Conservation (phyloP, 1,140 invertebrate genomes). For the Thereuonema tuberculata region DNA sequence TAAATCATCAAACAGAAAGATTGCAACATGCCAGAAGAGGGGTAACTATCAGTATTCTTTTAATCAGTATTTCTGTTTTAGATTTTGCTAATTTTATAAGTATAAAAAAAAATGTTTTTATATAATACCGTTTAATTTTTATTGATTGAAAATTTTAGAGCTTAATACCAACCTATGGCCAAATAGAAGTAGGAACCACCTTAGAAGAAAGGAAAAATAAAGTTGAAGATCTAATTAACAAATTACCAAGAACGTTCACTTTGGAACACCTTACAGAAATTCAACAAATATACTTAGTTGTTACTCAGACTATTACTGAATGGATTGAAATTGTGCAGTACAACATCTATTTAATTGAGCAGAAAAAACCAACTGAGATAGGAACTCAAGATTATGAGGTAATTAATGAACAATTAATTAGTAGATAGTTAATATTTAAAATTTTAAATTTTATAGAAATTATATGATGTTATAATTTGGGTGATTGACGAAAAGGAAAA, state of each 20-base stretch:
- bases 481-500: too few species aligned
- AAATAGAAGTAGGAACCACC: too few species aligned
- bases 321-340: conserved; percentile 73
- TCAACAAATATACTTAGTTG: conserved; percentile 46
- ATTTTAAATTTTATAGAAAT: too few species aligned
- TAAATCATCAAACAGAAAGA: background rate
- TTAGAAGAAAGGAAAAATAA: too few species aligned
- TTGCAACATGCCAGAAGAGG: background rate
- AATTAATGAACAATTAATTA: conserved; percentile 14
- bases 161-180: background rate
- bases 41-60: background rate
- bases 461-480: too few species aligned
- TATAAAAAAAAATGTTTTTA: background rate
- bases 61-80: background rate
- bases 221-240: too few species aligned
- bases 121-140: background rate
- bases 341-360: conserved; percentile 47
- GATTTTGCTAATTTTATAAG: background rate
- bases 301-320: conserved; percentile 59
- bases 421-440: too few species aligned
- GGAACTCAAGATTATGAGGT: conserved; percentile 33
- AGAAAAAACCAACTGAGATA: conserved; percentile 38
- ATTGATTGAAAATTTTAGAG: conserved; percentile 1
- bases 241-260: too few species aligned
- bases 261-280: too few species aligned